Percentiles rank a stretch among this genome's conserved stretches.
phyloP scores from a whole-genome alignment of 2,888 invertebrate genomes.

The Erebia aethiops region DNA sequence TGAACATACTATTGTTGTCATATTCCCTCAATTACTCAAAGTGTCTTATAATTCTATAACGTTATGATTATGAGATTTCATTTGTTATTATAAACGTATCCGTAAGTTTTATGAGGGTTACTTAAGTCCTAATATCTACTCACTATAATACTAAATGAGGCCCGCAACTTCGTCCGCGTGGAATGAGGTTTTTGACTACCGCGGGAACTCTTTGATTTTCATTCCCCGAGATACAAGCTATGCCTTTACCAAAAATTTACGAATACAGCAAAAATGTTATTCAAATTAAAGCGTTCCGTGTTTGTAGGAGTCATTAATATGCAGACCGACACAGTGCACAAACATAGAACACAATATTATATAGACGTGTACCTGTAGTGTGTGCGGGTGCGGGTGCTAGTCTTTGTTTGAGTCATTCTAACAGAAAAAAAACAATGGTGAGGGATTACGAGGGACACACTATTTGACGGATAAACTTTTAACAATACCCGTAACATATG shows the following conservation, averaged over 20 bases:
- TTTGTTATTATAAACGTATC: neutral
- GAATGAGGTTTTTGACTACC: no score
- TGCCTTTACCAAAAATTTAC: slow-evolving; percentile 21
- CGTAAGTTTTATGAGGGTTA: neutral
- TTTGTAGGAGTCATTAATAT: slow-evolving; percentile 36
- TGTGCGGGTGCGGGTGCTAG: slow-evolving; percentile 14
- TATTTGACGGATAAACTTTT: slow-evolving; percentile 4
- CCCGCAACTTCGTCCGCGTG: no score
- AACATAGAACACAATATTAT: slow-evolving; percentile 17
- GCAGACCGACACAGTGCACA: slow-evolving; percentile 30
- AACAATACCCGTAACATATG: slow-evolving; percentile 4
- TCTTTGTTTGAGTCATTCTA: slow-evolving; percentile 21
- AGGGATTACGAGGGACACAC: slow-evolving; percentile 16
- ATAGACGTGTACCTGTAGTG: slow-evolving; percentile 14
- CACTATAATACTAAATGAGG: no score
- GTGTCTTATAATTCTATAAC: slow-evolving; percentile 25
- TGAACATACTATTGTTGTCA: slow-evolving; percentile 62
- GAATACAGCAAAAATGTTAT: slow-evolving; percentile 29
- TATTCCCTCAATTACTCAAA: slow-evolving; percentile 39
- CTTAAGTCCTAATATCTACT: no score
- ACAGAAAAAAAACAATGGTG: slow-evolving; percentile 27
- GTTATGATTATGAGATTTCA: slow-evolving; percentile 7
- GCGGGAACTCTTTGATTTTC: no score
- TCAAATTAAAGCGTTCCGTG: slow-evolving; percentile 27
- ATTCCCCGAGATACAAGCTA: no score